phyloP scores from a whole-genome alignment of 1,140 invertebrate genomes.

The Delia radicum region DNA sequence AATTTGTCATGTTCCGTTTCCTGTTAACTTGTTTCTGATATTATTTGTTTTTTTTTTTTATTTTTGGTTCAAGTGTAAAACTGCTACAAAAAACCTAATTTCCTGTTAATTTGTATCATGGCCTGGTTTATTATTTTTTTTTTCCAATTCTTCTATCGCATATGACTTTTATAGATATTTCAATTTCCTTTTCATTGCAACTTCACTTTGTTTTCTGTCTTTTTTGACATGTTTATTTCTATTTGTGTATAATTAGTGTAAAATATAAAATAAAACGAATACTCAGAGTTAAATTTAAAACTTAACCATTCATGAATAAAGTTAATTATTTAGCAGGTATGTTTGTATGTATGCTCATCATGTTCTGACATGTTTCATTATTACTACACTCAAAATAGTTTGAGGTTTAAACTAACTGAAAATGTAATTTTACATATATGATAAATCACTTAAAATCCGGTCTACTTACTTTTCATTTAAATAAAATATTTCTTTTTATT shows the following conservation, averaged over 20 bases:
- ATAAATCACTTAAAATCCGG: too few species aligned
- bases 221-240: not conserved
- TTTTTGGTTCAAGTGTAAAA: too few species aligned
- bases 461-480: too few species aligned
- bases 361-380: too few species aligned
- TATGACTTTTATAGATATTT: not conserved
- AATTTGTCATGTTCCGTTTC: not conserved
- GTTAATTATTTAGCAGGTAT: not conserved
- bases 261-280: not conserved
- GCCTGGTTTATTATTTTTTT: not conserved
- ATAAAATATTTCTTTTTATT: too few species aligned
- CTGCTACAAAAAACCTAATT: not conserved
- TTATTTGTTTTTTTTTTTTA: too few species aligned
- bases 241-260: not conserved
- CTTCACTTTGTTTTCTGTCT: not conserved
- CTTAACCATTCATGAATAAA: not conserved
- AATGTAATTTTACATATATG: too few species aligned
- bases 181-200: not conserved
- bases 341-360: too few species aligned
- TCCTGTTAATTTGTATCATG: slow-evolving; percentile 1
- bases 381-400: too few species aligned
- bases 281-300: not conserved
- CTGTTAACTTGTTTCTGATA: not conserved
- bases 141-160: not conserved
- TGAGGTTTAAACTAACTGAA: too few species aligned